Evolutionary conservation across 2,888 invertebrate genomes (phyloP).

Genomic region (Caenorhabditis virilis): DNA sequence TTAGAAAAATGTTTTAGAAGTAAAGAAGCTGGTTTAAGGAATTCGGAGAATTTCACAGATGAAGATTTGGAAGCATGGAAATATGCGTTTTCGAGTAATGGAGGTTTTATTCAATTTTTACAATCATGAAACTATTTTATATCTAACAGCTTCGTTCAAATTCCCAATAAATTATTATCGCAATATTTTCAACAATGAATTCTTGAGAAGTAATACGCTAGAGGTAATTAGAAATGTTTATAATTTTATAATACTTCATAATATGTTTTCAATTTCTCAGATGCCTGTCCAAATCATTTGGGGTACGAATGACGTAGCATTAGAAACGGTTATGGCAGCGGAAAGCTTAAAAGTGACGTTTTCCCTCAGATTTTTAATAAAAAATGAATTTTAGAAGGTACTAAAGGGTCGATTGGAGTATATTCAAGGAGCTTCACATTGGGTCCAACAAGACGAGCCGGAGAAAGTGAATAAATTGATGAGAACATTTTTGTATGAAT

Average conservation of each 20-base stretch:
- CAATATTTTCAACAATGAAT: conserved; percentile 6
- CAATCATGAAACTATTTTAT: neutral
- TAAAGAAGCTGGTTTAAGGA: conserved; percentile 44
- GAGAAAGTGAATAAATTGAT: conserved; percentile 16
- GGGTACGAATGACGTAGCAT: conserved; percentile 74
- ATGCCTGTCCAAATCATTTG: conserved; percentile 71
- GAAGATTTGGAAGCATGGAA: conserved; percentile 79
- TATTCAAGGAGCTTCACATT: conserved; percentile 75
- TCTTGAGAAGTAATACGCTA: no score
- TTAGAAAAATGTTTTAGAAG: conserved; percentile 74
- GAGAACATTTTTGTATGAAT: conserved; percentile 18
- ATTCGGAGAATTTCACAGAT: conserved; percentile 68
- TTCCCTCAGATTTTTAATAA: neutral
- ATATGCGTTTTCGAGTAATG: conserved; percentile 77
- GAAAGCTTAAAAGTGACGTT: conserved; percentile 29
- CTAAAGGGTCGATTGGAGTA: conserved; percentile 10
- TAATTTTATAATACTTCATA: neutral
- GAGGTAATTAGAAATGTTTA: neutral
- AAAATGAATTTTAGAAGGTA: neutral
- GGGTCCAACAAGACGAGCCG: conserved; percentile 80
- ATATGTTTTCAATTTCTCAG: no score
- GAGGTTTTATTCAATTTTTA: conserved; percentile 67
- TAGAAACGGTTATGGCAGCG: conserved; percentile 74
- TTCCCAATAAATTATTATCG: conserved; percentile 74
- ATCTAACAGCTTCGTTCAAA: conserved; percentile 12